Percentiles rank a stretch among this genome's conserved stretches.
phyloP scores from a whole-genome alignment of 2,113 vertebrate species.

The Carassius carassius region DNA sequence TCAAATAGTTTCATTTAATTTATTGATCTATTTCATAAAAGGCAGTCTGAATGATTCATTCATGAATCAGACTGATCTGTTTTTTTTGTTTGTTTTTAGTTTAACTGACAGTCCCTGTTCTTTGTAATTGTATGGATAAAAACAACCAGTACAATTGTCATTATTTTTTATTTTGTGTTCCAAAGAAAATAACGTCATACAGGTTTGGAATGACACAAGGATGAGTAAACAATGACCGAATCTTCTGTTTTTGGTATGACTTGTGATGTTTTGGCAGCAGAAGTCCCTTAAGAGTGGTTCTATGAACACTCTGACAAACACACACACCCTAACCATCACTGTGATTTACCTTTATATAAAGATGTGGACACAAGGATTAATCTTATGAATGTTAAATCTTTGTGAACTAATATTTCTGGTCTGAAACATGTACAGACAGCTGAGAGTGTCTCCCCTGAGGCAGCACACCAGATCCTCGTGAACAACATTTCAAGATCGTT shows the following conservation, averaged over 20 bases:
- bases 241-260: neutral
- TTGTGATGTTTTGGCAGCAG: conserved; percentile 5
- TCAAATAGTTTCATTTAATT: neutral
- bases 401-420: conserved; percentile 24
- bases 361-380: neutral
- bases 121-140: neutral
- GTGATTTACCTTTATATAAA: neutral
- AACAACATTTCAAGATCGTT: neutral
- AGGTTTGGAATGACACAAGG: neutral
- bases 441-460: conserved; percentile 32
- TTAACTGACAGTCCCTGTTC: too few relatives aligned
- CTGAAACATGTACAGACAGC: conserved; percentile 21
- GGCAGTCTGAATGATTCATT: neutral
- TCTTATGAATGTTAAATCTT: neutral
- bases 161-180: neutral
- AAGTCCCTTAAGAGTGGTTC: conserved; percentile 46
- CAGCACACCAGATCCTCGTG: conserved; percentile 2
- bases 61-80: too few relatives aligned
- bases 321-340: conserved; percentile 3
- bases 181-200: neutral
- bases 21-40: neutral
- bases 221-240: neutral
- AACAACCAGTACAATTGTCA: neutral
- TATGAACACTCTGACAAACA: conserved; percentile 33
- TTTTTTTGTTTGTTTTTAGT: too few relatives aligned